Percentiles rank a stretch among this genome's conserved stretches.
These are phyloP conservation scores for Leguminivora glycinivorella DNA, from an alignment of 1,140 invertebrate genomes.

Conservation along the genomic window DNA sequence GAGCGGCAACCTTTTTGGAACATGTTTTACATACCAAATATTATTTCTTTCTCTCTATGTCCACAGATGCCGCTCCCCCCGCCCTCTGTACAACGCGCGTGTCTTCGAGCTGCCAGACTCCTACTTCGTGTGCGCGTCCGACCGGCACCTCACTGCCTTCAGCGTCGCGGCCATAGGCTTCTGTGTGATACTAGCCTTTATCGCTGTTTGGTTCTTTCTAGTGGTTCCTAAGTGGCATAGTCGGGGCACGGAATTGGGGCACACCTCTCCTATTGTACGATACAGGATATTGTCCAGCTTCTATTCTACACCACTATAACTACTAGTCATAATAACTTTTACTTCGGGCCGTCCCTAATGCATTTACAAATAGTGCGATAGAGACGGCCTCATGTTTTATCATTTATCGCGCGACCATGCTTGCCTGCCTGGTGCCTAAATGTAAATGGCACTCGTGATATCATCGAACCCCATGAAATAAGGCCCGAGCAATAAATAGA, in stretches of 20 bases:
- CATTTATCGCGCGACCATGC: too few species aligned
- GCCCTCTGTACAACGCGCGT: constrained; percentile 50
- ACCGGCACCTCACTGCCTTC: constrained; percentile 38
- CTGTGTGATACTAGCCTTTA: constrained; percentile 44
- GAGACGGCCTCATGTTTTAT: too few species aligned
- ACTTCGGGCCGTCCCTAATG: too few species aligned
- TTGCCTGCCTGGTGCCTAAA: too few species aligned
- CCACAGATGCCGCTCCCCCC: constrained; percentile 61
- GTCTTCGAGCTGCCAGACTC: constrained; percentile 60
- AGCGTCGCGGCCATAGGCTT: constrained; percentile 47
- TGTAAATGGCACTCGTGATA: too few species aligned
- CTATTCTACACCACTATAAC: neutral
- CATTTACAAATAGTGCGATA: too few species aligned
- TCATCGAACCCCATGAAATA: too few species aligned
- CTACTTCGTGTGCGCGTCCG: constrained; percentile 47
- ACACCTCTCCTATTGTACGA: constrained; percentile 39
- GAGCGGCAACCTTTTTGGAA: too few species aligned
- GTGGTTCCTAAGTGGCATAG: constrained; percentile 49
- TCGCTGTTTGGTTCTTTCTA: constrained; percentile 58
- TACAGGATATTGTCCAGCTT: constrained; percentile 52
- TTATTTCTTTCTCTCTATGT: neutral
- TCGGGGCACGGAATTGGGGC: constrained; percentile 37
- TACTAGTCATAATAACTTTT: too few species aligned
- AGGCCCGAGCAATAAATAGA: too few species aligned
- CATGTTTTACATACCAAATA: neutral